Base-by-base conservation (phyloP, 2,888 invertebrate genomes). In the Dynastes grantii region DNA sequence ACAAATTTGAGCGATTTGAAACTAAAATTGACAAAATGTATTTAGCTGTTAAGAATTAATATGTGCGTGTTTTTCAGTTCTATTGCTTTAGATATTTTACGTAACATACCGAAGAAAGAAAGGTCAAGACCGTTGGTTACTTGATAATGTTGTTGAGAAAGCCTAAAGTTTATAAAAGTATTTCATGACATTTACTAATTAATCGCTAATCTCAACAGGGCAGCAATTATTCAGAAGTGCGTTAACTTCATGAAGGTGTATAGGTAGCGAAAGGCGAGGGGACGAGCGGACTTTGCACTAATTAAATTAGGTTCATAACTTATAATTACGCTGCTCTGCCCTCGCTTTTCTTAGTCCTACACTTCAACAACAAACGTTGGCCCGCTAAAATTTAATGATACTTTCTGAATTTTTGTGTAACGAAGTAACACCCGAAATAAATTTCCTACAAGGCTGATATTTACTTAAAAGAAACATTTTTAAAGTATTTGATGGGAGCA, bases 291-390 rank as follows among this genome's bases (percentile, higher is more conserved):
- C 53, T 70, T 53, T 27, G 55, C 70, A 53, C 53, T 55, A 70
- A 70, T 70, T 70, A 70, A 70, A 70, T 70, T 70, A 70, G 53
- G 53, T 70, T 70, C 70, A 70, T 70, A 70, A 70, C 53, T 70
- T 70, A 70, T 70, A 70, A 70, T 70, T 70, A 70, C 53, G 32
- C 53, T 51, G 32, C 70, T 53, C 49, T 53, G 27, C 32, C 32
- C 70, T 37, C 53, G 70, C 70, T 53, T 64, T 70, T 70, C 70
- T 70, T 70, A 70, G 70, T 32, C 55, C 53, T 29, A 70, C 53
- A 70, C 70, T 70, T 70, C 70, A 70, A 70, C 70, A 70, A 70
- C 70, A 70, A 70, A 70, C 53, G 70, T 37, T 13, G 70, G 29
- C 55, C 53, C 55, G 70, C 29, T 70, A 55, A 70, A 70, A 53